Conservation (phyloP, 2,888 invertebrate genomes). For the Tanypteryx hageni region DNA sequence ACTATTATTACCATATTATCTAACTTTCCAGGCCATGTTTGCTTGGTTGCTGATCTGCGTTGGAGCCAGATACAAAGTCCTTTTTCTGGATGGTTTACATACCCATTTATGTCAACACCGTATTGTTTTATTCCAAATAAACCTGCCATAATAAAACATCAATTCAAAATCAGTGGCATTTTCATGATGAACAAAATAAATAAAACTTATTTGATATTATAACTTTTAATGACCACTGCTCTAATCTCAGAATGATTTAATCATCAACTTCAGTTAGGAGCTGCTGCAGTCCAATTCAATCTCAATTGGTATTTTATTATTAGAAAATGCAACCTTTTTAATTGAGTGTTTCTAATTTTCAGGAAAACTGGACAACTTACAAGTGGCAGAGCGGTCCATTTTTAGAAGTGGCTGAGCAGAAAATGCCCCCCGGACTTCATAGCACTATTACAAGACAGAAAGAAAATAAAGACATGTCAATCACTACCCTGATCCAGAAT, state of each 20-base stretch:
- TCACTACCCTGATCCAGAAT: no score
- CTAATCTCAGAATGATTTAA: not conserved
- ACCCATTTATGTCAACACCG: constrained; percentile 96
- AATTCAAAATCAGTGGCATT: constrained; percentile 15
- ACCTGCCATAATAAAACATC: constrained; percentile 73
- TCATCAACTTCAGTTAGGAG: not conserved
- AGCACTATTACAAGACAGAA: constrained; percentile 80
- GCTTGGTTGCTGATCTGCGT: constrained; percentile 92
- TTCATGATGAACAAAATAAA: constrained; percentile 37
- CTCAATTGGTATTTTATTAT: not conserved
- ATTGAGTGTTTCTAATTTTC: not conserved
- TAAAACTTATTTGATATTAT: not conserved
- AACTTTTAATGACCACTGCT: not conserved
- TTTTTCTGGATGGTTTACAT: constrained; percentile 88
- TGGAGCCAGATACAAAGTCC: constrained; percentile 96
- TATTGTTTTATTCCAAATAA: constrained; percentile 95
- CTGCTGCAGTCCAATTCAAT: not conserved
- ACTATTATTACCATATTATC: constrained; percentile 87
- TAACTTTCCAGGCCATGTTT: constrained; percentile 97
- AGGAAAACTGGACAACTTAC: constrained; percentile 75
- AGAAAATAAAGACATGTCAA: not conserved
- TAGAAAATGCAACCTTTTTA: not conserved
- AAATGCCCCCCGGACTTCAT: constrained; percentile 90
- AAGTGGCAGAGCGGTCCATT: constrained; percentile 95
- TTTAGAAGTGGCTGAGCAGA: constrained; percentile 80